A percentile compares a stretch with the other conserved stretches of the same genome.
Conservation (phyloP, 2,113 vertebrate genomes). For the Ahaetulla prasina region DNA sequence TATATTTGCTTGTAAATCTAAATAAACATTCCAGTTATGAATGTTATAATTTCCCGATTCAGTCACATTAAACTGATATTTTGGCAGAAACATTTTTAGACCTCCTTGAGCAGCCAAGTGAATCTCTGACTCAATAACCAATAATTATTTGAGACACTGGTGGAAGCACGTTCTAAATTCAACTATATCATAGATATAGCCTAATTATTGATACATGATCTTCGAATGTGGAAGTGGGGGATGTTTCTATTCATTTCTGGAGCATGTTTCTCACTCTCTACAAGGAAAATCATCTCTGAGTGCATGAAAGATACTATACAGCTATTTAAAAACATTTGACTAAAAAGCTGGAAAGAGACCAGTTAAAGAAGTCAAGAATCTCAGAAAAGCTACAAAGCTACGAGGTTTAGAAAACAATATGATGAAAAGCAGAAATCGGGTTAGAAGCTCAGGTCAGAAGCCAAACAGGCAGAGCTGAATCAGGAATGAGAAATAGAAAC, state of each 20-base stretch:
- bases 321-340: conserved; percentile 8
- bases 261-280: conserved; percentile 25
- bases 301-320: conserved; percentile 39
- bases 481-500: not conserved
- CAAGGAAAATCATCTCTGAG: conserved; percentile 37
- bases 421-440: not conserved
- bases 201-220: not conserved
- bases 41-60: not conserved
- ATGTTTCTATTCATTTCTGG: not conserved
- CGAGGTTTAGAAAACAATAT: not conserved
- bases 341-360: not conserved
- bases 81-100: not conserved
- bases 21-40: not conserved
- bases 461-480: not conserved
- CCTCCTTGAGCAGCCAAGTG: not conserved
- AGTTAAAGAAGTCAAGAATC: not conserved
- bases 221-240: not conserved
- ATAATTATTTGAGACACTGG: not conserved
- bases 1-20: not conserved
- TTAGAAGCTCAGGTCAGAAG: not conserved
- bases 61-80: not conserved
- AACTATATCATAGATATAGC: not conserved
- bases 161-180: not conserved
- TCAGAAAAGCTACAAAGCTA: not conserved
- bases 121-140: not conserved